Evolutionary conservation across 2,888 invertebrate species (phyloP), one percentile per base, ranked within the genome.

Genomic region (Ichneumoninae sp.): DNA sequence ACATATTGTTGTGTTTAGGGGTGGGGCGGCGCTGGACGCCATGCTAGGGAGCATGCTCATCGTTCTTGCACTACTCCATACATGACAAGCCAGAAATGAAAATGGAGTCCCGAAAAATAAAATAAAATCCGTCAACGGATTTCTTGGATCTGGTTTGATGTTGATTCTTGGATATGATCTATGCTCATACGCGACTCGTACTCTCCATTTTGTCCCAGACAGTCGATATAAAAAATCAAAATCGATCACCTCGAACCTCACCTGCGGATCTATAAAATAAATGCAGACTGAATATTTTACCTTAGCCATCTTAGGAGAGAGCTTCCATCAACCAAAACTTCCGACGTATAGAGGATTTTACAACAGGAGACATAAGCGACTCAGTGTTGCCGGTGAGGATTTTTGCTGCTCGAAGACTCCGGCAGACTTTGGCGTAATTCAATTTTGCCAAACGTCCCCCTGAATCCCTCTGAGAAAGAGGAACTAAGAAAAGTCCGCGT

Each of bases 381-480:
- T 81, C 40, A 76, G 74, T 57, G 30, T 57, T 52, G 50, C 10
- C 62, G 13, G 52, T 54, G 30, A 40, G 3, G 26, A 80, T 54
- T 65, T 66, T 72, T 66, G 22, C 40, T 72, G 47, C 47, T 5
- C 16, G 22, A 62, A 69, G 36, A 72, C 19, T 54, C 74, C n/a
- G 16, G 44, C 62, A 60, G 65, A 72, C 68, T 71, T 36, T 50
- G 71, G 66, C 44, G 69, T 74, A 78, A 84, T 84, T 81, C 47
- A 65, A 84, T 84, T 84, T 78, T 66, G 65, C 65, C 54, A 26
- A 57, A 47, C 54, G 16, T n/a, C 50, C 69, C 40, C 52, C 52
- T 30, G 57, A 44, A 33, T 75, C 16, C 52, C 8, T 80, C 26
- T 60, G 69, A 65, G 70, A 19, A 52, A 65, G 72, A 62, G 54